Conservation (phyloP, 2,888 invertebrate species). For the Micoletzkya japonica region DNA sequence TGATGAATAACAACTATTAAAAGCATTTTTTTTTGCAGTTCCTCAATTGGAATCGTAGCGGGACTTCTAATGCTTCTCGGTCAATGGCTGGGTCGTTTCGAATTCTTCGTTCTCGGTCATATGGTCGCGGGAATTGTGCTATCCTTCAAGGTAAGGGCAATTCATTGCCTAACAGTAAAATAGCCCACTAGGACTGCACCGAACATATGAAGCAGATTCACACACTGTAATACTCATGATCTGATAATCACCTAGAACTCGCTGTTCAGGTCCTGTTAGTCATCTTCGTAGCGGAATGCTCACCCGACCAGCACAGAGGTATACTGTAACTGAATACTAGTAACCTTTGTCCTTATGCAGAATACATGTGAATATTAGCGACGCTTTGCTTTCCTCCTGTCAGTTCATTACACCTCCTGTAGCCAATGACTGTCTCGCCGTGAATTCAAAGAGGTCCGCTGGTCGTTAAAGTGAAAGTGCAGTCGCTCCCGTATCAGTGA, state of each 20-base stretch:
- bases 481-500: no score
- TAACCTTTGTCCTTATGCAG: no score
- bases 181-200: no score
- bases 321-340: background rate
- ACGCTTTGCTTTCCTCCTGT: background rate
- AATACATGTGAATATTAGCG: background rate
- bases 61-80: conserved; percentile 22
- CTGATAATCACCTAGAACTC: no score
- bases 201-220: no score
- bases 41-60: conserved; percentile 7
- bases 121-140: conserved; percentile 20
- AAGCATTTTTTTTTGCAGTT: conserved; percentile 1
- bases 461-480: no score
- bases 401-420: no score
- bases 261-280: conserved; percentile 21
- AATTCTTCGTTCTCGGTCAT: conserved; percentile 27
- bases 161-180: no score
- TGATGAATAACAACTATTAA: background rate
- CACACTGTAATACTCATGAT: background rate
- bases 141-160: conserved; percentile 20
- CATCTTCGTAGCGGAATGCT: conserved; percentile 27
- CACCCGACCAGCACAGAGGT: conserved; percentile 28
- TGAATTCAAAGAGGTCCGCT: no score
- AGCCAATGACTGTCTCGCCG: no score
- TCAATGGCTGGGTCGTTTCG: conserved; percentile 18